Evolutionary conservation across 2,113 vertebrate species (phyloP), one percentile per base, ranked within the genome.

Genomic region (Amphilophus citrinellus): DNA sequence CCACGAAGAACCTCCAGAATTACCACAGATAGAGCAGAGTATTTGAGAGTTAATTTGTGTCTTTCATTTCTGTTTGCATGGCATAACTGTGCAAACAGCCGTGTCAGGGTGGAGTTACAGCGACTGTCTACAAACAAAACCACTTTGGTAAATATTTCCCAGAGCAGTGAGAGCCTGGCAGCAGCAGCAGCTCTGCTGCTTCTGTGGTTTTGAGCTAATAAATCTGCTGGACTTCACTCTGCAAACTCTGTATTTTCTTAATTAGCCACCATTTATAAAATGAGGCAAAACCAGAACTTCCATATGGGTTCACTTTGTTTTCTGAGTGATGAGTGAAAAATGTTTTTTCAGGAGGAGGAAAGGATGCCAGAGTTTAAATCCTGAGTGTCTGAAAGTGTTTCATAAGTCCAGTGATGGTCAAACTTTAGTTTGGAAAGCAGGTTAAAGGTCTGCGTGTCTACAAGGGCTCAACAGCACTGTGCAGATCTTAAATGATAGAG

Each of bases 71-170:
- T 0, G 5, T 80, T 78, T 78, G 60, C 37, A 44, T 59, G 50
- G n/a, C 35, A 56, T 35, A 20, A 59, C 50, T 77, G 32, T 84
- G 61, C 83, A 73, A 61, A 84, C 80, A 82, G 7, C 11, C 17
- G 3, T 18, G 30, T 80, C 61, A 77, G 77, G 73, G 66, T 85
- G 83, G 87, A 88, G 84, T 50, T 32, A 61, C 77, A 80, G 83
- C 35, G 85, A 84, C 58, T 79, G 56, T 84, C 78, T 79, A 30
- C 84, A 83, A 77, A 87, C 60, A 80, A 53, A 87, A 71, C 32
- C 7, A 1, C 1, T 35, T 35, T 37, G 66, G 78, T 86, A 35
- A 81, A 87, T 76, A 22, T 58, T 88, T 79, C 57, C 65, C 4
- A 20, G 22, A 62, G 66, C 73, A 9, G 58, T 15, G 60, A 80